Conservation (phyloP, 2,113 vertebrate genomes). For the Willisornis vidua region DNA sequence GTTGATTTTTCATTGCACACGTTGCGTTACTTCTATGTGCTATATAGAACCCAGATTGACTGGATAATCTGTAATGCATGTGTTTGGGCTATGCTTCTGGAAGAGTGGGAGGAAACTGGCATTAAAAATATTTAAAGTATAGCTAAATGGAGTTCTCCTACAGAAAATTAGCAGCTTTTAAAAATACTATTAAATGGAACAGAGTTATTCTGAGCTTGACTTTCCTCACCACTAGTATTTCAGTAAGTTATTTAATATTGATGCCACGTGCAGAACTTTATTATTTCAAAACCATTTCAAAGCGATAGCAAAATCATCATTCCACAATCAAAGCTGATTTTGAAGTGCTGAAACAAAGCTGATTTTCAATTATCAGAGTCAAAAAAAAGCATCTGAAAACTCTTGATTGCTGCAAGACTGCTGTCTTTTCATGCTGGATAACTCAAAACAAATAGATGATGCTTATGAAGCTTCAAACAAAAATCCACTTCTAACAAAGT, state of each 20-base stretch:
- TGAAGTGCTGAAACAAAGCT: slow-evolving; percentile 63
- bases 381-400: slow-evolving; percentile 7
- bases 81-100: not conserved
- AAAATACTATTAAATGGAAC: not conserved
- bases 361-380: slow-evolving; percentile 58
- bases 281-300: slow-evolving; percentile 35
- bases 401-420: slow-evolving; percentile 32
- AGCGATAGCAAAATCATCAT: not conserved
- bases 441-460: slow-evolving; percentile 36
- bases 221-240: not conserved
- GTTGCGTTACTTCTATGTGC: not conserved
- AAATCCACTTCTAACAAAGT: slow-evolving; percentile 23
- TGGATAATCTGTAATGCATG: not conserved
- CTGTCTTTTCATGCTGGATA: slow-evolving; percentile 41
- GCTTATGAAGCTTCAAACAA: slow-evolving; percentile 45
- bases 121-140: not conserved
- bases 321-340: slow-evolving; percentile 50
- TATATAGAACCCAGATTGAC: not conserved
- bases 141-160: not conserved
- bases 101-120: not conserved
- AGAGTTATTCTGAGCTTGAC: not conserved
- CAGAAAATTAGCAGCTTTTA: not conserved
- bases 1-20: not conserved
- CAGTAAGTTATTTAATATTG: not conserved
- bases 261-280: not conserved